Percentiles rank a stretch among this genome's conserved stretches.
These are phyloP conservation scores for Monoplex corrugatus DNA, from an alignment of 2,888 invertebrate species.

Conservation along the genomic window DNA sequence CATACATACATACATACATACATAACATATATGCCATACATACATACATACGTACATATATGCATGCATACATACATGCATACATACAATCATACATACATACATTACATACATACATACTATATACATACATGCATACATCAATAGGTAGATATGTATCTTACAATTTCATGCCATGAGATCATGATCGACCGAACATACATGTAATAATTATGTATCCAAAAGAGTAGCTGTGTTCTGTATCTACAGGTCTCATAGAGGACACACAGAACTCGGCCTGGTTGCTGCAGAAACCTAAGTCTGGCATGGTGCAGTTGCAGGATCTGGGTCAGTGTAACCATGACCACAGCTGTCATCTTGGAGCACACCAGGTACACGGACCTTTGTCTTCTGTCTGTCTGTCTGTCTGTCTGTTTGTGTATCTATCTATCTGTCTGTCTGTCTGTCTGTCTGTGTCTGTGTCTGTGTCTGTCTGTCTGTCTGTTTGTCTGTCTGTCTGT, in stretches of 20 bases:
- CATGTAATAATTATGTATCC: no score
- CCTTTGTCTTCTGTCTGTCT: background rate
- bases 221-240: background rate
- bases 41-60: no score
- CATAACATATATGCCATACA: no score
- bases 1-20: no score
- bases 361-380: conserved; percentile 64
- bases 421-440: background rate
- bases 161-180: no score
- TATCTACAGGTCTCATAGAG: conserved; percentile 65
- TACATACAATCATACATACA: no score
- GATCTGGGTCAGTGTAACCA: conserved; percentile 60
- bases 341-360: conserved; percentile 65
- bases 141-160: background rate
- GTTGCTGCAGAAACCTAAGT: conserved; percentile 65
- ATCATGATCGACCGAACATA: no score
- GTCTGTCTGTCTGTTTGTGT: background rate
- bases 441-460: background rate
- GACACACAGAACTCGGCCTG: conserved; percentile 62
- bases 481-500: background rate
- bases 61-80: no score
- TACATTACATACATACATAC: background rate
- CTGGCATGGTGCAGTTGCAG: conserved; percentile 59
- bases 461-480: background rate
- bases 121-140: background rate